Evolutionary conservation across 2,888 invertebrate species (phyloP).

Genomic region (Neoscelio sp.): DNA sequence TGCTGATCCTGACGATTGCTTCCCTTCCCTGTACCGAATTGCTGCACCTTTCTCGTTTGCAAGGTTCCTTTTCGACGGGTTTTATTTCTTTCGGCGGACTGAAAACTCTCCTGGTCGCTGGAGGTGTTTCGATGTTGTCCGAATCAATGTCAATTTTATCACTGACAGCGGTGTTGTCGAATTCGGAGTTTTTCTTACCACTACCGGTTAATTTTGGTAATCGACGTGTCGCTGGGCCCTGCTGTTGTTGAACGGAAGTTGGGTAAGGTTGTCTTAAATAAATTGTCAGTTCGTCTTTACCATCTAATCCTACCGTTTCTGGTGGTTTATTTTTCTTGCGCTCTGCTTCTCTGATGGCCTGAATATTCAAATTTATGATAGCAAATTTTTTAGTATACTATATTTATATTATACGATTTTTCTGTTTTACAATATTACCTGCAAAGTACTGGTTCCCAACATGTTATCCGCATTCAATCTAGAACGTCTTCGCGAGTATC

Average conservation of each 20-base stretch:
- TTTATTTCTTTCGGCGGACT: slow-evolving; percentile 86
- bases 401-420: not conserved
- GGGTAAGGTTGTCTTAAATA: slow-evolving; percentile 78
- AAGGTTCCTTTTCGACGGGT: slow-evolving; percentile 80
- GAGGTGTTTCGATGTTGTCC: slow-evolving; percentile 95
- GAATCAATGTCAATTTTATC: slow-evolving; percentile 94
- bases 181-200: no score
- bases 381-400: slow-evolving; percentile 3
- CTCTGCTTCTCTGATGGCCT: slow-evolving; percentile 81
- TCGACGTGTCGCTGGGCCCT: slow-evolving; percentile 71
- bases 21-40: slow-evolving; percentile 76
- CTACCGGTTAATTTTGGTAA: slow-evolving; percentile 71
- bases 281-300: slow-evolving; percentile 79
- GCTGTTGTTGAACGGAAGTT: slow-evolving; percentile 42
- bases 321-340: slow-evolving; percentile 78
- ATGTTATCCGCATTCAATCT: slow-evolving; percentile 81
- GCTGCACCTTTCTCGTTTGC: slow-evolving; percentile 79
- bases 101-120: slow-evolving; percentile 89
- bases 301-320: slow-evolving; percentile 71
- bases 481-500: slow-evolving; percentile 84
- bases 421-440: slow-evolving; percentile 74
- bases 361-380: slow-evolving; percentile 2
- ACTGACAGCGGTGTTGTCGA: slow-evolving; percentile 76
- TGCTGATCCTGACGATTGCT: slow-evolving; percentile 68
- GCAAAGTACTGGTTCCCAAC: slow-evolving; percentile 80